phyloP scores from a whole-genome alignment of 1,140 invertebrate species.

The Acromyrmex heyeri region DNA sequence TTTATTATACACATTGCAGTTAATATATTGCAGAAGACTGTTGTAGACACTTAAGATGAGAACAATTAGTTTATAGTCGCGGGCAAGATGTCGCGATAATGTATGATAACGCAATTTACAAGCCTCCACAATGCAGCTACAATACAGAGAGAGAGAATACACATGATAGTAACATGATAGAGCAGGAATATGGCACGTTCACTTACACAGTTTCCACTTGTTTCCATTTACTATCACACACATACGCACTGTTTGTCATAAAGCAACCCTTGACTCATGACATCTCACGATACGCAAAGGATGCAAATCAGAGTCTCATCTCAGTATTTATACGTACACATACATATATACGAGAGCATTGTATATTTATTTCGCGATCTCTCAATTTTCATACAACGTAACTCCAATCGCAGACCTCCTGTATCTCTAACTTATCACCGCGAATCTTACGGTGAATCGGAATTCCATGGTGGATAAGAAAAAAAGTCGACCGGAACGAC shows the following conservation, averaged over 20 bases:
- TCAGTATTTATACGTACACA: neutral
- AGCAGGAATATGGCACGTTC: neutral
- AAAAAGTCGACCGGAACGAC: neutral
- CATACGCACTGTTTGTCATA: neutral
- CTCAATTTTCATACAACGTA: neutral
- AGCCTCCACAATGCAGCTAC: neutral
- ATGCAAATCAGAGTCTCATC: neutral
- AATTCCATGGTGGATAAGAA: neutral
- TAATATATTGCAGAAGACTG: neutral
- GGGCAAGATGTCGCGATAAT: conserved; percentile 11
- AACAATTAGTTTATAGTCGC: conserved; percentile 5
- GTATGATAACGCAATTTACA: conserved; percentile 39
- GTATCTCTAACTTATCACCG: conserved; percentile 1
- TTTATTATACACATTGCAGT: neutral
- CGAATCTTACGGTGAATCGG: neutral
- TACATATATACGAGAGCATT: neutral
- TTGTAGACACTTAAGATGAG: neutral
- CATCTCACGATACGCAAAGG: neutral
- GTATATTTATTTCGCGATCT: neutral
- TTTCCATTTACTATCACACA: conserved; percentile 17
- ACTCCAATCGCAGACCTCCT: neutral
- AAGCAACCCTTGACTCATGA: neutral
- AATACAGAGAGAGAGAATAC: neutral
- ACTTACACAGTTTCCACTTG: conserved; percentile 11
- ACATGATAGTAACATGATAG: neutral